phyloP scores from a whole-genome alignment of 2,888 invertebrate genomes.

The Ormyrus labotus region DNA sequence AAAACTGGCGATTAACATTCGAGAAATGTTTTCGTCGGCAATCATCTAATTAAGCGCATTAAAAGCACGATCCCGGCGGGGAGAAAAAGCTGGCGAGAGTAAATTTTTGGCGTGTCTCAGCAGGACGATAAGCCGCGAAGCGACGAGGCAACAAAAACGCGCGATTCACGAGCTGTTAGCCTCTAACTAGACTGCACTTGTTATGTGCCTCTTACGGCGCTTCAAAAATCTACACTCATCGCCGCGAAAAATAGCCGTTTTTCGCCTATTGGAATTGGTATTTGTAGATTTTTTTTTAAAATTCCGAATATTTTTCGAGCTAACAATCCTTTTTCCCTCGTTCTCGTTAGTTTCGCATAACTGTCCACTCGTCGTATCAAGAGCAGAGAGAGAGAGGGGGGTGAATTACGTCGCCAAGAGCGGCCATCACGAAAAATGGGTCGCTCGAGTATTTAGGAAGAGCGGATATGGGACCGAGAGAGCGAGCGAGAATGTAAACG shows the following conservation, averaged over 20 bases:
- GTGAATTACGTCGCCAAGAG: conserved; percentile 16
- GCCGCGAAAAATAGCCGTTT: too few relatives aligned
- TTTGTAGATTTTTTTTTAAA: conserved; percentile 23
- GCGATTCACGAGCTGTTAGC: conserved; percentile 44
- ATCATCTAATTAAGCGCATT: conserved; percentile 49
- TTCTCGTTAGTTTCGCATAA: conserved; percentile 22
- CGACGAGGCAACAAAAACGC: conserved; percentile 25
- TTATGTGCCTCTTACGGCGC: too few relatives aligned
- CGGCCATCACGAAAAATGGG: conserved; percentile 54
- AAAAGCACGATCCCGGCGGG: neutral
- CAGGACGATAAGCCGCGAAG: conserved; percentile 33
- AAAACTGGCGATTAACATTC: conserved; percentile 21
- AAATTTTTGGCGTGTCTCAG: conserved; percentile 27
- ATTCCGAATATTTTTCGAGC: too few relatives aligned
- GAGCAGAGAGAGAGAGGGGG: neutral
- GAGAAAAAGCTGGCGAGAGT: conserved; percentile 30
- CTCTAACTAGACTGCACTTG: neutral
- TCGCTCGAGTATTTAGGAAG: conserved; percentile 55
- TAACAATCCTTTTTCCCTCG: neutral
- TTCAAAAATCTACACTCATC: too few relatives aligned
- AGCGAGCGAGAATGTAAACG: neutral
- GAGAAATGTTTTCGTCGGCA: conserved; percentile 27
- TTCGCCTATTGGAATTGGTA: too few relatives aligned
- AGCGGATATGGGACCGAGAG: neutral
- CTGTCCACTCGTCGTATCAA: conserved; percentile 4